Base-by-base conservation (phyloP, 2,888 invertebrate genomes). In the Himalopsyche japonica region DNA sequence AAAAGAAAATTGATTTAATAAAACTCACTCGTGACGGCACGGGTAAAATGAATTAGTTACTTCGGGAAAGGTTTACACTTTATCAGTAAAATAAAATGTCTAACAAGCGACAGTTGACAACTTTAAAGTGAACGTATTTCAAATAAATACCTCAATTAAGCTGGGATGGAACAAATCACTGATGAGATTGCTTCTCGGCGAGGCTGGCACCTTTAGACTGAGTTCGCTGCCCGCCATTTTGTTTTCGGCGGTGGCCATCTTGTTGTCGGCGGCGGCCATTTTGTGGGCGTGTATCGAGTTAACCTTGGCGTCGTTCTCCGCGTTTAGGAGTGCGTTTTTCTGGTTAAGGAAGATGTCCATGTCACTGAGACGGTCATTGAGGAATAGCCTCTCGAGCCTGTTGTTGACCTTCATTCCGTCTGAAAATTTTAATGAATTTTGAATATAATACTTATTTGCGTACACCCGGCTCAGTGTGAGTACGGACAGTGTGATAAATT, bases 151-250 rank as follows among this genome's bases (percentile, higher is more conserved):
- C 89, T 92, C 92, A 15, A 91, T 89, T 0, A 92, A 88, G 80
- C 91, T 91, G 0, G 92, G 92, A 82, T 92, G 92, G 83, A 92
- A 89, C 32, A 91, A 90, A 79, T 92, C 92, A 0, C 89, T 88
- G 3, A 92, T 88, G 0, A 91, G 84, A 57, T 90, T 90, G 34
- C 87, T 89, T 1, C 91, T 87, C 18, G 84, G 85, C 18, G 70
- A 70, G 3, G 12, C 70, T 30, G 70, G 70, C 24, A 86, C 48
- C 85, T 92, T 92, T 10, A 87, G 84, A 3, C 92, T 92, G 0
- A 92, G 24, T 15, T 70, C 70, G 15, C 70, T 70, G 91, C 1
- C 86, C 88, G 76, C 84, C 82, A 76, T 80, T 49, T 82, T 86
- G 37, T 43, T 43, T 8, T 43, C 37, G 10, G 37, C 37, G n/a